Evolutionary conservation across 2,888 invertebrate genomes (phyloP).

Genomic region (Thelaira solivaga): DNA sequence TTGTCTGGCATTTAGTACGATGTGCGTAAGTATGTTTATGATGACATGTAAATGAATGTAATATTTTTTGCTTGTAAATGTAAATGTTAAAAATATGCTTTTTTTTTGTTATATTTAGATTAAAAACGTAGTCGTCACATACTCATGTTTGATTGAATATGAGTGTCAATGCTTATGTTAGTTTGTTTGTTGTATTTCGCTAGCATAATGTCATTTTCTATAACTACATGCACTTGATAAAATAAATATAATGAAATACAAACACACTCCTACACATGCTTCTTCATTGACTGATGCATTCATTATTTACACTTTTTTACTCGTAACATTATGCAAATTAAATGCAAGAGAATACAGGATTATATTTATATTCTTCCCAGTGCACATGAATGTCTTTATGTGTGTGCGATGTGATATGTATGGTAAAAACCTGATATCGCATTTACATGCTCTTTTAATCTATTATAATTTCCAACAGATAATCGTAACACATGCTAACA

Average conservation of each 20-base stretch:
- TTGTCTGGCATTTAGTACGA: too few species aligned
- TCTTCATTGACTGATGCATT: too few species aligned
- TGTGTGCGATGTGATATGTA: too few species aligned
- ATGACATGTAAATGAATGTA: too few species aligned
- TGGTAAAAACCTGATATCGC: too few species aligned
- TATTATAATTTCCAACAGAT: background rate
- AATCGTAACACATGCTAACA: background rate
- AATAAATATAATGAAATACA: too few species aligned
- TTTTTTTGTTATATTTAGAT: too few species aligned
- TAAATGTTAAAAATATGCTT: too few species aligned
- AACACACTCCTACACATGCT: background rate
- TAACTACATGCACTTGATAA: background rate
- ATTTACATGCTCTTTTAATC: background rate
- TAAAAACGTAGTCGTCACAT: too few species aligned
- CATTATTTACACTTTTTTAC: constrained; percentile 7
- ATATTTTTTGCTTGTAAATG: too few species aligned
- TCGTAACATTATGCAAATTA: constrained; percentile 45
- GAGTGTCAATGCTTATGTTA: background rate
- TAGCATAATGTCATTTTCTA: background rate
- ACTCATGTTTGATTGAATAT: background rate
- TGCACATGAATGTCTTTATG: too few species aligned
- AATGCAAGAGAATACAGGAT: constrained; percentile 33
- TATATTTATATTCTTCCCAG: background rate
- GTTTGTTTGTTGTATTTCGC: background rate
- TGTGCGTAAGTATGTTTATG: too few species aligned